Base-by-base conservation (phyloP, 1,140 invertebrate genomes). In the Drosophila gunungcola region DNA sequence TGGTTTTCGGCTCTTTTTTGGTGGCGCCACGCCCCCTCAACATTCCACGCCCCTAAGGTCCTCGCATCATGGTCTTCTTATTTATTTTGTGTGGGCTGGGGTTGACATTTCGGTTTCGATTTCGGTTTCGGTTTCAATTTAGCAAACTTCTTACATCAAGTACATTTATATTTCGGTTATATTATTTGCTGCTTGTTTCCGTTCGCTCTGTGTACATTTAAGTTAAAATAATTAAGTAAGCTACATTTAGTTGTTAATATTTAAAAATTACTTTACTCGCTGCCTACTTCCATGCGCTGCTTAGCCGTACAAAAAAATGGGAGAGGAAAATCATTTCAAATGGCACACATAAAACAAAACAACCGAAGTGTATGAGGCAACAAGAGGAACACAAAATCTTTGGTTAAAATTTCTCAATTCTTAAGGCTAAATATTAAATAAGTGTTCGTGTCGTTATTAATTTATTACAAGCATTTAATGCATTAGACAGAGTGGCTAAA, bases 141-240 rank as follows among this genome's bases (percentile, higher is more conserved):
- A 86, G 83, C 83, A 88, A 88, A 79, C 75, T 79, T 82, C 82
- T 86, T 86, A 86, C 83, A 86, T 88, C 84, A 86, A 86, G 60
- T 86, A 86, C 83, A 86, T 86, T 86, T 88, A 88, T 86, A 86
- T 84, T 52, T 77, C 48, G 72, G 56, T 76, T 76, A 76, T 76
- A 77, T 77, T 68, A 77, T 60, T 68, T 77, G 34, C 41, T 56
- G 25, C 16, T 60, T 68, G 68, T 51, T 49, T 82, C 46, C 46
- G 7, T 57, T 68, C 42, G 52, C 52, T 80, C 36, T 55, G 82
- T 86, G 78, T 85, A 85, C 81, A 85, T 80, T 83, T 68, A 77
- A 83, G 79, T 86, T 88, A 88, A 86, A 86, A 86, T 86, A 80
- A 85, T 84, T 85, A 80, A 63, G 82, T 85, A 86, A 86, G 83